Base-by-base conservation (phyloP, 2,888 invertebrate species). In the Amorpha juglandis region DNA sequence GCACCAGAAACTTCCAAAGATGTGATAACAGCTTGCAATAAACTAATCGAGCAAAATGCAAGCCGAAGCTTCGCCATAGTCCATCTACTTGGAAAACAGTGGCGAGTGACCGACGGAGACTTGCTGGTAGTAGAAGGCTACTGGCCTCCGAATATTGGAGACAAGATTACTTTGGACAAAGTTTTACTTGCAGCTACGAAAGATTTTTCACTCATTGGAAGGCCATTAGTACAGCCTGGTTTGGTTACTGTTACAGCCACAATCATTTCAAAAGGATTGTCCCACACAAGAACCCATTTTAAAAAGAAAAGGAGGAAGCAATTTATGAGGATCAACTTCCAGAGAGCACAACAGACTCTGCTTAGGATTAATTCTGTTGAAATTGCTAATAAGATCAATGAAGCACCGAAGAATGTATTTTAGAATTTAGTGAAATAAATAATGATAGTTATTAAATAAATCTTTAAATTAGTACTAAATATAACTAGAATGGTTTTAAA, bases 21-120 rank as follows among this genome's bases (percentile, higher is more conserved):
- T 67, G 93, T 96, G 6, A 94, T 96, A 69, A 84, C 91, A 9
- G 94, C 95, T 69, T 95, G 97, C 51, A 96, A 97, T 76, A 87
- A 90, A 63, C 93, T 96, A 71, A 92, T 96, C 33, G 87, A 91
- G 71, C 88, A 93, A 14, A 89, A 94, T 50, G 87, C 94, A 12
- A 95, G 96, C 6, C 91, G 97, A 50, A 92, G 96, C 70, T 98
- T 98, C 88, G 98, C 98, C 0, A 95, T 98, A 0, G 94, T 98
- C 0, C 96, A 97, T 76, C 76, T 98, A 19, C 93, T 95, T 69
- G 98, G 98, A 12, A 97, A 96, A 86, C 98, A 98, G 80, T 97
- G 96, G 88, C 96, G 97, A 88, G 94, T 98, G 0, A 97, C 98
- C 0, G 94, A 96, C 67, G 97, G 97, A n/a, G 98, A 98, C 88